Evolutionary conservation across 1,140 invertebrate species (phyloP).

Genomic region (Brachionus koreanus): DNA sequence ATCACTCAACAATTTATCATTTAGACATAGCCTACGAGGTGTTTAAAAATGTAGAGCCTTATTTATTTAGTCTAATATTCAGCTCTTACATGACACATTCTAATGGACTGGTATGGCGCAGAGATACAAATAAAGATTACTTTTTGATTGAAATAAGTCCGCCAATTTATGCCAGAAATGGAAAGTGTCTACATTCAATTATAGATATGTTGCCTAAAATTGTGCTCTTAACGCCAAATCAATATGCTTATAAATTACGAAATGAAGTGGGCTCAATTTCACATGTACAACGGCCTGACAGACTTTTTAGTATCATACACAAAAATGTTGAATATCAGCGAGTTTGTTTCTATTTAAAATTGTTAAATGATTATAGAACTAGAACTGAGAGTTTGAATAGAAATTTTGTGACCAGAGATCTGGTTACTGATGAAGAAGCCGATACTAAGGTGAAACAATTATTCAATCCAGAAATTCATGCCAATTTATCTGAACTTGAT

Average conservation of each 20-base stretch:
- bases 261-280: background rate
- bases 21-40: constrained; percentile 41
- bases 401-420: background rate
- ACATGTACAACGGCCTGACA: background rate
- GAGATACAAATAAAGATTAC: background rate
- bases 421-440: background rate
- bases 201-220: background rate
- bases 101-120: constrained; percentile 24
- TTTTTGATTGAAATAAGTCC: constrained; percentile 36
- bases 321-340: constrained; percentile 10
- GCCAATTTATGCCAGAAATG: background rate
- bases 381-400: background rate
- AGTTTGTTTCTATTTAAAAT: constrained; percentile 19
- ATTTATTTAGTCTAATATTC: background rate
- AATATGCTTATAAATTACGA: background rate
- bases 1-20: constrained; percentile 13
- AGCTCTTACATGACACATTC: background rate
- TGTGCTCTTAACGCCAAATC: background rate
- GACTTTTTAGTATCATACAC: background rate
- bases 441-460: background rate
- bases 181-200: constrained; percentile 18
- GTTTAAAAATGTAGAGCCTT: constrained; percentile 5
- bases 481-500: background rate
- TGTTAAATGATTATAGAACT: background rate
- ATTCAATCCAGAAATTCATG: background rate